These are phyloP conservation scores for Aleiodes leptofemur DNA, from an alignment of 2,888 invertebrate species.

Conservation along the genomic window DNA sequence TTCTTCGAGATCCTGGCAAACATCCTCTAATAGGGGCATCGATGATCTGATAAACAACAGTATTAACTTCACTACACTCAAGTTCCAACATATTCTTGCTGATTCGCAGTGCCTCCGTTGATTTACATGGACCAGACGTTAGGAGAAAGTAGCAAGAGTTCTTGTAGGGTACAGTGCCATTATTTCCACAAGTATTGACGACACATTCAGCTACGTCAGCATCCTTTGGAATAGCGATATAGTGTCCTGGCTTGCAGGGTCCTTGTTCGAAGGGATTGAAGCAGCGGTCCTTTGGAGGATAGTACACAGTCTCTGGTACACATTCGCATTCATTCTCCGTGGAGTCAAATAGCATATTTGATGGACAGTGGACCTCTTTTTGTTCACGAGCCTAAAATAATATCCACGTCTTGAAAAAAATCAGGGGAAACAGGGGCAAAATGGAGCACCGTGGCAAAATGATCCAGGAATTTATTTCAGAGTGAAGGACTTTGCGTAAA, in stretches of 20 bases:
- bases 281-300: slow-evolving; percentile 79
- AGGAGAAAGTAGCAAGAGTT: slow-evolving; percentile 74
- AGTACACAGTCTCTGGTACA: slow-evolving; percentile 74
- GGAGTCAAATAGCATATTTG: slow-evolving; percentile 47
- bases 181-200: slow-evolving; percentile 78
- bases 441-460: too few relatives aligned
- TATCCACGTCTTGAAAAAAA: background rate
- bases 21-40: too few relatives aligned
- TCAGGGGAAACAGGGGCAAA: too few relatives aligned
- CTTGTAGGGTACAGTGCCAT: slow-evolving; percentile 75
- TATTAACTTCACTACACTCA: slow-evolving; percentile 77
- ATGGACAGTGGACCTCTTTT: slow-evolving; percentile 37
- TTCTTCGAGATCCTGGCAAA: slow-evolving; percentile 92
- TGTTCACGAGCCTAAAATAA: background rate
- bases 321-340: slow-evolving; percentile 52
- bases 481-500: too few relatives aligned
- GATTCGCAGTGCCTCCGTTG: slow-evolving; percentile 77
- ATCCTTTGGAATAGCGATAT: slow-evolving; percentile 76
- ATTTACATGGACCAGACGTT: slow-evolving; percentile 74
- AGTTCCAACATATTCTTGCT: slow-evolving; percentile 78
- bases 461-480: too few relatives aligned
- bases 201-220: slow-evolving; percentile 79
- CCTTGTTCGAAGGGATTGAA: slow-evolving; percentile 80
- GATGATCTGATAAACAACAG: too few relatives aligned
- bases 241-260: slow-evolving; percentile 78